Evolutionary conservation across 2,113 vertebrate species (phyloP).

Genomic region (Oreocharis arfaki): DNA sequence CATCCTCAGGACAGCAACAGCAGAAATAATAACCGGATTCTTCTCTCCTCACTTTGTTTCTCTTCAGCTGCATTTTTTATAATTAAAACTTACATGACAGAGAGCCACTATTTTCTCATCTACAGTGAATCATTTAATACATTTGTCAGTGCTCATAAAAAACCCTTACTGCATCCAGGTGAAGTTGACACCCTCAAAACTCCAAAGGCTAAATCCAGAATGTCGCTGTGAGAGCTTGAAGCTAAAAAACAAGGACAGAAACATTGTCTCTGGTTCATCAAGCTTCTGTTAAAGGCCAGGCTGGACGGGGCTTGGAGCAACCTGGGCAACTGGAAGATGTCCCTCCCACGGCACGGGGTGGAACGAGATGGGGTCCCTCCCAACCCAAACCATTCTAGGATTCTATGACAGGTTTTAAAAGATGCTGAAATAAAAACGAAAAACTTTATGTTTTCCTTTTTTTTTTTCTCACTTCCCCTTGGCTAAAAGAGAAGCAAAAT

Average conservation of each 20-base stretch:
- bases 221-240: neutral
- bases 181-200: neutral
- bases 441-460: rapidly evolving
- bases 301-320: neutral
- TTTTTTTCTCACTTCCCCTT: neutral
- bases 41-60: neutral
- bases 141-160: neutral
- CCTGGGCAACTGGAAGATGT: neutral
- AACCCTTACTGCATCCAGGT: neutral
- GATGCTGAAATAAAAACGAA: neutral
- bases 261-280: neutral
- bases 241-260: neutral
- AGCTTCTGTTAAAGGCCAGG: neutral
- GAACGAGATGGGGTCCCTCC: neutral
- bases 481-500: neutral
- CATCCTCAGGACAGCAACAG: neutral
- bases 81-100: neutral
- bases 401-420: neutral
- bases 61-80: neutral
- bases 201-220: neutral
- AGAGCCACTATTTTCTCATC: neutral
- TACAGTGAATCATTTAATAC: neutral
- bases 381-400: neutral
- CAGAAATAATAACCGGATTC: neutral
- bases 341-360: neutral